Percentiles rank a stretch among this genome's conserved stretches.
phyloP scores from a whole-genome alignment of 2,797 vertebrate genomes.

The Rhynchonycteris naso region DNA sequence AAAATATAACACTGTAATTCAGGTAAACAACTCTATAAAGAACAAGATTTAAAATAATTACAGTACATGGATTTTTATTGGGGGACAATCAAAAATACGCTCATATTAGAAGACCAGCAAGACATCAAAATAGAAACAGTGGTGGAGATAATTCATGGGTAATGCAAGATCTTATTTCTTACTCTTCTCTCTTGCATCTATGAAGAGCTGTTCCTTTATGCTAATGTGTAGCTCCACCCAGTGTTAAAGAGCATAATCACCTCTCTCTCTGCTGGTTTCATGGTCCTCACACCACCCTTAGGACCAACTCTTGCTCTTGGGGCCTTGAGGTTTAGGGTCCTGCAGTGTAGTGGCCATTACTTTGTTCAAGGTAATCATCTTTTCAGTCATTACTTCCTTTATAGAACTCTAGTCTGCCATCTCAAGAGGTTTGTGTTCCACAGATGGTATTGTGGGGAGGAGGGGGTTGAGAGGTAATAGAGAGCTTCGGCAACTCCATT shows the following conservation, averaged over 20 bases:
- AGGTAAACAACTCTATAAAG: neutral
- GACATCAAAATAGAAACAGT: neutral
- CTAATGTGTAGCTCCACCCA: neutral
- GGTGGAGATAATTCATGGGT: neutral
- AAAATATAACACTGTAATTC: neutral
- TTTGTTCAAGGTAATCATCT: neutral
- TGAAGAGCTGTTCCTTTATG: neutral
- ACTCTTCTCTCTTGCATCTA: neutral
- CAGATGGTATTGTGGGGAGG: neutral
- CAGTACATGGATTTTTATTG: neutral
- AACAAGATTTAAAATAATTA: neutral
- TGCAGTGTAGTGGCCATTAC: neutral
- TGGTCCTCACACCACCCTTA: neutral
- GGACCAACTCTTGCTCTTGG: neutral
- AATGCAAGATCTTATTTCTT: too few species aligned
- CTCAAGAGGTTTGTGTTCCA: neutral
- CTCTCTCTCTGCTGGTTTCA: neutral
- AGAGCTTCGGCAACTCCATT: neutral
- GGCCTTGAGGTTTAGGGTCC: neutral
- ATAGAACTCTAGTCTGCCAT: fast-evolving
- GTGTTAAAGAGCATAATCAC: neutral
- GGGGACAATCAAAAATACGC: neutral
- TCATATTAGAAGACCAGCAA: neutral
- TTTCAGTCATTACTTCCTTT: neutral
- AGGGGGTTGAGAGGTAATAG: neutral